Evolutionary conservation across 2,113 vertebrate species (phyloP), one percentile per base, ranked within the genome.

Genomic region (Prietella phreatophila): DNA sequence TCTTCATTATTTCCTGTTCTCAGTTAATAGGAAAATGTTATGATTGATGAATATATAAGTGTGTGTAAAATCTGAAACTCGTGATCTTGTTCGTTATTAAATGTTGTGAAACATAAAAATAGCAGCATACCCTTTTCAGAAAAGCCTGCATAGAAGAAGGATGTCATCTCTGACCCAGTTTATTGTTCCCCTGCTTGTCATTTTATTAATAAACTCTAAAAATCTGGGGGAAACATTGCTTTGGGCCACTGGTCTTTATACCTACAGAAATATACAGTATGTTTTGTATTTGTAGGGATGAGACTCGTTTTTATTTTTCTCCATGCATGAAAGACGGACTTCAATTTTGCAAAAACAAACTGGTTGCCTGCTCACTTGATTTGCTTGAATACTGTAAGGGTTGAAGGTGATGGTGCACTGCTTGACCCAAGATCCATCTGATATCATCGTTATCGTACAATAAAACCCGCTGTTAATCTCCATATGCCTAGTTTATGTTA

Each of bases 181-280:
- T 55, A 82, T 69, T 83, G 30, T 82, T 89, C 85, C 81, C 83
- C 82, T 91, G 73, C 87, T 86, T 73, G 53, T 88, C 86, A 86
- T 87, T 88, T 86, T 89, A 91, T 89, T 91, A 89, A 86, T 89
- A 87, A 86, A 88, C 82, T 84, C 84, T 82, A 84, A 82, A 82
- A 88, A 86, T 84, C 86, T 87, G 80, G 86, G 56, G 73, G 84
- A 86, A 83, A 86, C 83, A 87, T 33, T 87, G 82, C 88, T 87
- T 71, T 90, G 85, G 83, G 78, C 39, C 82, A 61, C 36, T 36
- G 85, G 76, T 85, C 67, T 79, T 75, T 25, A 56, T 67, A 63
- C 47, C n/a, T 25, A n/a, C 76, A 86, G 61, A 42, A 50, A 65
- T 81, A 81, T 53, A 55, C 53, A 13, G 13, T 55, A 65, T 78